Conservation (phyloP, 2,113 vertebrate species). For the Nycticebus coucang region DNA sequence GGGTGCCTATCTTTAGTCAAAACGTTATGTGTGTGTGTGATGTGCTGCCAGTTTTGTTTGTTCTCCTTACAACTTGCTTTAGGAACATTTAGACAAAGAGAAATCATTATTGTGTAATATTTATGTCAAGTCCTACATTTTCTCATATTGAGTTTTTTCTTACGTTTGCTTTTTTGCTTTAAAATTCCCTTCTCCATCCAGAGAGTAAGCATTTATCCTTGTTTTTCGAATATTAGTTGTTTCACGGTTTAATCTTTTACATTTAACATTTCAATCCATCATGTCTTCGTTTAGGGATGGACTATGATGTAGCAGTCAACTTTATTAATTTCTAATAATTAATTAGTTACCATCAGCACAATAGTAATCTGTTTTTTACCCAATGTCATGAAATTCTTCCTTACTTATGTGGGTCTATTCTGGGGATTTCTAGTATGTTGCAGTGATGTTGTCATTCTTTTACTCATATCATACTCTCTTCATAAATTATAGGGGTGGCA, state of each 20-base stretch:
- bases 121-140: background rate
- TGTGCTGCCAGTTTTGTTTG: background rate
- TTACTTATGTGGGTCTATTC: background rate
- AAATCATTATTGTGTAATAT: background rate
- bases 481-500: background rate
- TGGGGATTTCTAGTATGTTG: background rate
- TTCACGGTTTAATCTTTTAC: slow-evolving; percentile 6
- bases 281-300: background rate
- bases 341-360: background rate
- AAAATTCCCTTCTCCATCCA: background rate
- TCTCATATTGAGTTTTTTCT: background rate
- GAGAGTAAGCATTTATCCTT: slow-evolving; percentile 5
- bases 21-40: background rate
- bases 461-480: background rate
- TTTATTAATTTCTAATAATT: slow-evolving; percentile 47
- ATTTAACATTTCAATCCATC: background rate
- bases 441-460: background rate
- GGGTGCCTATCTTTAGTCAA: background rate
- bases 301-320: background rate
- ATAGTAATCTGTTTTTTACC: background rate
- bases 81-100: background rate
- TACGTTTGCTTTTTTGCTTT: background rate
- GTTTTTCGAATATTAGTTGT: background rate
- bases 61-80: slow-evolving; percentile 48
- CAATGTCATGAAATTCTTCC: background rate